phyloP scores from a whole-genome alignment of 2,113 vertebrate genomes.

The Serilophus lunatus region DNA sequence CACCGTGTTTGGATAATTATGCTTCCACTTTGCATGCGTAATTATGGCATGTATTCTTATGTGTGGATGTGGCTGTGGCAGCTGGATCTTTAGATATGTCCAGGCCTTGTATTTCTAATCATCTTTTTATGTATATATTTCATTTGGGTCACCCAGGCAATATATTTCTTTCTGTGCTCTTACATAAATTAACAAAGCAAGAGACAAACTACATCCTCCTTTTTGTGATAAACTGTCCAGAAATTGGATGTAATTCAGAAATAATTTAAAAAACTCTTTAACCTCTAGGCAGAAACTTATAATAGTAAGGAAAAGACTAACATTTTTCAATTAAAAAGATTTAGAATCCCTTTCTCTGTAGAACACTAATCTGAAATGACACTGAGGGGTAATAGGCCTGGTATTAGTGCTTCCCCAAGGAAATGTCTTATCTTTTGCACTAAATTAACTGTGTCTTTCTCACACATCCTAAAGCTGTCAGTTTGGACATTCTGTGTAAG shows the following conservation, averaged over 20 bases:
- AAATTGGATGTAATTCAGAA: constrained; percentile 14
- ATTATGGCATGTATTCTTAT: not conserved
- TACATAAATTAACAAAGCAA: not conserved
- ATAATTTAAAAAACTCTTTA: not conserved
- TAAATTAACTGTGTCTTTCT: constrained; percentile 47
- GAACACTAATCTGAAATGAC: constrained; percentile 39
- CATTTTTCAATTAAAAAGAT: constrained; percentile 44
- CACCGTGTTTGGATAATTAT: not conserved
- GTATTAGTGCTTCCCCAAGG: constrained; percentile 28
- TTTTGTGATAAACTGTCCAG: not conserved
- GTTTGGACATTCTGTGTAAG: not conserved
- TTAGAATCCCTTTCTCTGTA: constrained; percentile 5
- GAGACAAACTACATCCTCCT: not conserved
- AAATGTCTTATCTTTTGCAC: constrained; percentile 40
- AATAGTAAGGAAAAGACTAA: constrained; percentile 10
- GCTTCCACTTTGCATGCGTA: not conserved
- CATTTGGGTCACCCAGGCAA: not conserved
- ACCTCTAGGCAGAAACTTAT: constrained; percentile 11
- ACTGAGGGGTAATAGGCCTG: not conserved
- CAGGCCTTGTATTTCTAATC: not conserved
- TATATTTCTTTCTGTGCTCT: not conserved
- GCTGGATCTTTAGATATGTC: not conserved
- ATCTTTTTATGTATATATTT: not conserved
- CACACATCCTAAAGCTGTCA: constrained; percentile 35
- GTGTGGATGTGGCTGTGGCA: not conserved